phyloP scores from a whole-genome alignment of 2,888 invertebrate genomes.

The Athetis lepigone region DNA sequence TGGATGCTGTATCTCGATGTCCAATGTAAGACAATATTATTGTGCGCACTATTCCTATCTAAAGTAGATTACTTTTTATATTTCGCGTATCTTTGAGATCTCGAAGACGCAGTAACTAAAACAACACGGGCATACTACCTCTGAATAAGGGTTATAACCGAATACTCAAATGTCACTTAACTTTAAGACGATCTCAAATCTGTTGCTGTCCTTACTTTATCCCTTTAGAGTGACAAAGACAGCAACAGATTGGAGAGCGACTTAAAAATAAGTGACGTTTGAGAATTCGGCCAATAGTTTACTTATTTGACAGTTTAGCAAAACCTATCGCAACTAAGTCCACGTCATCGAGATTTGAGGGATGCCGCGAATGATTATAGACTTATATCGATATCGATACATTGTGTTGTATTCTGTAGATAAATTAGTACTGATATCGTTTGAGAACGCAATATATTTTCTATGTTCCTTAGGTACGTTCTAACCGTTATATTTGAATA shows the following conservation, averaged over 20 bases:
- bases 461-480: conserved; percentile 57
- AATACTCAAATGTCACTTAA: too few species aligned
- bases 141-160: neutral
- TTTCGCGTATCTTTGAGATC: conserved; percentile 18
- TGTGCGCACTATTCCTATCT: conserved; percentile 78
- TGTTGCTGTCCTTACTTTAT: too few species aligned
- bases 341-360: conserved; percentile 36
- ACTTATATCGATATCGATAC: conserved; percentile 35
- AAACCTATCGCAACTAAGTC: neutral
- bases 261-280: too few species aligned
- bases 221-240: too few species aligned
- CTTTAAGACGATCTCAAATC: too few species aligned
- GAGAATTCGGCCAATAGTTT: too few species aligned
- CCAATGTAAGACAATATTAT: conserved; percentile 83
- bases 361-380: conserved; percentile 17
- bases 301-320: neutral
- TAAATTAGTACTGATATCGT: conserved; percentile 47
- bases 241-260: too few species aligned
- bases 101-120: conserved; percentile 17
- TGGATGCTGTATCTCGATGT: conserved; percentile 64
- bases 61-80: conserved; percentile 67
- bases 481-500: conserved; percentile 60
- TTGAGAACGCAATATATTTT: conserved; percentile 58
- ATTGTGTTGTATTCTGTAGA: conserved; percentile 50
- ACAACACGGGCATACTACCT: too few species aligned